A percentile compares a stretch with the other conserved stretches of the same genome.
Evolutionary conservation across 2,797 vertebrate genomes (phyloP).

Genomic region (Diplodus sargus): DNA sequence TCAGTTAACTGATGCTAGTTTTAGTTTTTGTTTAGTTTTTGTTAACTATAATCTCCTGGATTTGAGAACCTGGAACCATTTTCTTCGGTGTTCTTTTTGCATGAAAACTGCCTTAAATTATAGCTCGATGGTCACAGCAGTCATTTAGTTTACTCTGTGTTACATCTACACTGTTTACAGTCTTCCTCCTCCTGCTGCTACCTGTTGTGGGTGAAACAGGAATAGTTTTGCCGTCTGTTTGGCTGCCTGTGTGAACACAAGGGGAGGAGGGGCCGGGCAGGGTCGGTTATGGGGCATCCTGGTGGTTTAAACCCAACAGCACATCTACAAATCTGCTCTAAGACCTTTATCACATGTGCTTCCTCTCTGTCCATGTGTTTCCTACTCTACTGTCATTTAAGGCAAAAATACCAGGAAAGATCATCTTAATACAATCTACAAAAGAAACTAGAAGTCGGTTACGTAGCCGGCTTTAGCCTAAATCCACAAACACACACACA

Average conservation of each 20-base stretch:
- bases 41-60: too few species aligned
- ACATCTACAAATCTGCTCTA: background rate
- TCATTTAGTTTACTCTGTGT: background rate
- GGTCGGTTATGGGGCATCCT: background rate
- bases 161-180: background rate
- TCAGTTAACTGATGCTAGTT: too few species aligned
- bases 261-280: background rate
- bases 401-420: background rate
- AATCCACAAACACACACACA: background rate
- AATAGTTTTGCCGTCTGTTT: background rate
- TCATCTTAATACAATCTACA: conserved; percentile 10
- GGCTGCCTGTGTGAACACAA: background rate
- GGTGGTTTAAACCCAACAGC: background rate
- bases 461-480: background rate
- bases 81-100: background rate
- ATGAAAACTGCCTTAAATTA: background rate
- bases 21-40: too few species aligned
- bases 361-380: conserved; percentile 18
- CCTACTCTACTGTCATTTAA: conserved; percentile 14
- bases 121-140: background rate
- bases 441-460: background rate
- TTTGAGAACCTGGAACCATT: background rate
- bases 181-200: background rate
- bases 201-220: background rate
- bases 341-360: conserved; percentile 22